Base-by-base conservation (phyloP, 2,113 vertebrate species). In the Oncorhynchus gorbuscha region DNA sequence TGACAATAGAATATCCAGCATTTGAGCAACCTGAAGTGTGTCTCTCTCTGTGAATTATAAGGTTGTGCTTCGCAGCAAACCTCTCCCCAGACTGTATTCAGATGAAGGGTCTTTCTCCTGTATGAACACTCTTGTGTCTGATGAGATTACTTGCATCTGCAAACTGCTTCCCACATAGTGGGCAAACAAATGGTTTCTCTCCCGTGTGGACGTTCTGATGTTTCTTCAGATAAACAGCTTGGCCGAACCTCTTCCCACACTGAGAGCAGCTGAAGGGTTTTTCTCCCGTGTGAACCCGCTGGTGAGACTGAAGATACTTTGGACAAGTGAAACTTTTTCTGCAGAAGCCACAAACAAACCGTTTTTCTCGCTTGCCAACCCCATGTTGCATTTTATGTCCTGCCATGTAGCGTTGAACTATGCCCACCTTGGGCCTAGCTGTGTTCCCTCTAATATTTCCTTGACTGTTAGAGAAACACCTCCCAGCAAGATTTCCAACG, bases 251-350 rank as follows among this genome's bases (percentile, higher is more conserved):
- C 58, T 79, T 79, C 18, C 77, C 77, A 9, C 77, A 79, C 5
- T 79, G 72, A n/a, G 24, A 58, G 51, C 77, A 79, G 66, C 72
- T 79, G 58, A 73, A 79, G 14, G 77, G 77, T 62, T 79, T 79
- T 18, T 79, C 77, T 32, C 77, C 77, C 3, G 77, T 79, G 72
- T 79, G 77, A 74, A 79, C 77, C n/a, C 77, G 69, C 67, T 74
- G 77, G 35, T 79, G 77, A 22, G 77, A 69, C 58, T 79, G 77
- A n/a, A 79, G 77, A 69, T 79, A 79, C 45, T 74, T 79, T 9
- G 72, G 77, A 73, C 77, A 74, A 5, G 77, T 79, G 16, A 79
- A 79, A 35, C 77, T 62, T 67, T 79, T 79, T 5, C 77, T 72
- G 3, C 77, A 79, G 55, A 70, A 79, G 9, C 77, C 72, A 16